Conservation (phyloP, 1,140 invertebrate genomes). For the Stratiolaelaps scimitus region DNA sequence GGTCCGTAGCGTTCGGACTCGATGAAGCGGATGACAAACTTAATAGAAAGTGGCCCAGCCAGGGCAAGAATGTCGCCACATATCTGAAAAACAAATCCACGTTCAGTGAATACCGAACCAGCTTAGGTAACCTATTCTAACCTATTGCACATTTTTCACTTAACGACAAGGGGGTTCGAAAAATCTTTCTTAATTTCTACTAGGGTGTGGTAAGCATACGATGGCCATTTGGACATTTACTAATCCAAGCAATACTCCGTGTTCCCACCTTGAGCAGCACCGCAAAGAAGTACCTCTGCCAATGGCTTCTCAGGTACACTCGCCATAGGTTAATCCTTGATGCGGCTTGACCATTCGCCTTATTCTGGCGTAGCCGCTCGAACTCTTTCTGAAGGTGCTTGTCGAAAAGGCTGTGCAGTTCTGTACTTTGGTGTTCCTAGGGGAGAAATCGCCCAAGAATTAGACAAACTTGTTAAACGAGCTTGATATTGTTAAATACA, state of each 20-base stretch:
- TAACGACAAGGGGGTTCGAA: too few species aligned
- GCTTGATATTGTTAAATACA: too few species aligned
- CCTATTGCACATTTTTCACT: too few species aligned
- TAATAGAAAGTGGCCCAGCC: constrained; percentile 60
- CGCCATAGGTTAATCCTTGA: constrained; percentile 47
- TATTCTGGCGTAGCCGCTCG: neutral
- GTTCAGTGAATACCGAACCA: too few species aligned
- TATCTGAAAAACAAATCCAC: constrained; percentile 60
- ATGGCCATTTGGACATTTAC: too few species aligned
- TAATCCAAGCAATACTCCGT: constrained; percentile 50
- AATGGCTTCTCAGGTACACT: constrained; percentile 55
- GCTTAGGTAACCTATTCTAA: too few species aligned
- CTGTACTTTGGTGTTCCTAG: neutral
- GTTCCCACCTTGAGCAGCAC: constrained; percentile 53
- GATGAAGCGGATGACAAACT: constrained; percentile 58
- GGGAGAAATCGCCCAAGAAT: too few species aligned
- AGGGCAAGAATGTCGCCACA: constrained; percentile 61
- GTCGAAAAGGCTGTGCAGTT: neutral
- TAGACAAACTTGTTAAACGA: too few species aligned
- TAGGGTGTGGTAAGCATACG: too few species aligned
- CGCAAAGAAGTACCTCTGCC: constrained; percentile 56
- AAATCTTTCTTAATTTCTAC: too few species aligned
- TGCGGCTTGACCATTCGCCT: neutral
- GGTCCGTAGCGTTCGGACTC: constrained; percentile 33
- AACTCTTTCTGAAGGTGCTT: constrained; percentile 3